These are phyloP conservation scores for Ariolimax columbianus DNA, from an alignment of 2,888 invertebrate species.

Conservation along the genomic window DNA sequence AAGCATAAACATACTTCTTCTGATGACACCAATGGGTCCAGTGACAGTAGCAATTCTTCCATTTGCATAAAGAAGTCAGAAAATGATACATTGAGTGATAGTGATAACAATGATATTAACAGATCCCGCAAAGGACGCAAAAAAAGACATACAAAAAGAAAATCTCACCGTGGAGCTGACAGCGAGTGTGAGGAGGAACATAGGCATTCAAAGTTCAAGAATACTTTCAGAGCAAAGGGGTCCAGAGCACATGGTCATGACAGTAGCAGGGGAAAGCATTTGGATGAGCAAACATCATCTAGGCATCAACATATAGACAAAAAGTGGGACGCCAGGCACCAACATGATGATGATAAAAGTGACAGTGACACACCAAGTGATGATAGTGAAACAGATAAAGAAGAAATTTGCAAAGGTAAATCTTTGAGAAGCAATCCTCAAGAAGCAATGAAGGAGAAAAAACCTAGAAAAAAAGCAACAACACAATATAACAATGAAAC, in stretches of 20 bases:
- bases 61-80: background rate
- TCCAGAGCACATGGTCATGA: background rate
- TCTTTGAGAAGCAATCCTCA: background rate
- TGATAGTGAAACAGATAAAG: conserved; percentile 20
- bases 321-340: conserved; percentile 13
- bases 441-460: background rate
- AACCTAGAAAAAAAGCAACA: conserved; percentile 19
- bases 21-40: background rate
- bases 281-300: conserved; percentile 4
- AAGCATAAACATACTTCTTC: background rate
- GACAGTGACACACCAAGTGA: conserved; percentile 8
- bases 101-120: background rate
- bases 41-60: conserved; percentile 5
- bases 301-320: conserved; percentile 35
- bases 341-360: background rate
- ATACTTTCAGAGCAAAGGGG: background rate
- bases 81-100: background rate
- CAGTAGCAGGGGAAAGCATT: conserved; percentile 16
- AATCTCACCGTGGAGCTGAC: conserved; percentile 12
- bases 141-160: conserved; percentile 13
- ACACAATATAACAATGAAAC: background rate
- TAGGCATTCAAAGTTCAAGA: background rate
- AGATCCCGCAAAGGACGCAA: background rate
- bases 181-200: conserved; percentile 19
- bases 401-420: background rate